Base-by-base conservation (phyloP, 1,140 invertebrate genomes). In the Phymorhynchus buccinoides region DNA sequence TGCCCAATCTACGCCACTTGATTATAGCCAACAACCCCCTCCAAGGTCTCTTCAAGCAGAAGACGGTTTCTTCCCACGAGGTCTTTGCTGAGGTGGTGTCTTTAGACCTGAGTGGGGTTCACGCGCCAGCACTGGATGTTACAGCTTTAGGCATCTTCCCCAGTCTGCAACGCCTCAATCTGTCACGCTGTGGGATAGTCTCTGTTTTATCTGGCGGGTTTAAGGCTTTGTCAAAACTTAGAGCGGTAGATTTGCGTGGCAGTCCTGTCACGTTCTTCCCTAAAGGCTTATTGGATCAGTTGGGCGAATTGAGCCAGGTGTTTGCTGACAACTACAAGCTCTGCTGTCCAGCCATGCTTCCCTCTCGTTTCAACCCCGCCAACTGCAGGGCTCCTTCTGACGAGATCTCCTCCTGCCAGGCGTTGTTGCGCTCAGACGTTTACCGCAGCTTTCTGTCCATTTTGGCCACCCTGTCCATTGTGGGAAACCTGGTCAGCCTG, bases 401-500 rank as follows among this genome's bases (percentile, higher is more conserved):
- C 32, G 80, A 81, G 16, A 86, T 90, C 44, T 89, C 89, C 0
- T 89, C 89, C 12, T 90, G 89, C 81, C 66, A 66, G 1, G 83
- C 88, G 35, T 82, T 90, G 22, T 81, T 90, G 18, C 68, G 80
- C 9, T 79, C 84, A 35, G 82, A 80, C 39, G 9, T 83, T 9
- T 68, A 89, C 0, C 68, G 85, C 35, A 80, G 87, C 0, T 80
- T 85, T 68, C 75, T 90, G 27, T 89, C 88, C 88, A 41, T 89
- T 18, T 81, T 88, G 18, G 88, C 86, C 16, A 16, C 86, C 3
- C 16, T 80, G 35, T 86, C 89, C 27, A 18, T 90, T 2, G 3
- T 86, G 22, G 90, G 90, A 16, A 90, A 90, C 79, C 41, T 83
- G 18, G 48, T 37, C 22, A 88, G 88, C 18, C 84, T 90, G 9